These are phyloP conservation scores for Epirrhoe alternata DNA, from an alignment of 2,888 invertebrate genomes.

Conservation along the genomic window DNA sequence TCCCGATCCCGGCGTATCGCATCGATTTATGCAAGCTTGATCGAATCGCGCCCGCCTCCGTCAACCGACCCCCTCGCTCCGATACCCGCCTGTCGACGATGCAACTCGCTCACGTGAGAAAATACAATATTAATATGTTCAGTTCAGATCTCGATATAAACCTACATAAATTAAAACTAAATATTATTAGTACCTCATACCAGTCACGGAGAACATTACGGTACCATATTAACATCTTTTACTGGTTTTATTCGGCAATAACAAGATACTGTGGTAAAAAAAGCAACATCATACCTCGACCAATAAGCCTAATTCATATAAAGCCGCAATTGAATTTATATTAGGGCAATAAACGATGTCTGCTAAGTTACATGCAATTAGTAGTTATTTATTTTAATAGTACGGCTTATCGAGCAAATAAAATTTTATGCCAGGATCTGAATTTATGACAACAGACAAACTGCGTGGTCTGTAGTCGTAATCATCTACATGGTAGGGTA, in stretches of 20 bases:
- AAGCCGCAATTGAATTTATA: slow-evolving; percentile 20
- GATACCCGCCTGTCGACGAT: slow-evolving; percentile 56
- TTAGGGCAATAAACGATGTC: slow-evolving; percentile 37
- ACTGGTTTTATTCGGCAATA: slow-evolving; percentile 15
- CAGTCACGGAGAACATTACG: background rate
- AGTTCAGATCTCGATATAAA: slow-evolving; percentile 28
- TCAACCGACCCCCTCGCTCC: slow-evolving; percentile 57
- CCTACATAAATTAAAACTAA: slow-evolving; percentile 9
- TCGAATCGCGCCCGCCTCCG: slow-evolving; percentile 68
- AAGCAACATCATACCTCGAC: slow-evolving; percentile 11
- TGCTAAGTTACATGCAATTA: slow-evolving; percentile 37
- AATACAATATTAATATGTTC: slow-evolving; percentile 50
- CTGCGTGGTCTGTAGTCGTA: slow-evolving; percentile 24
- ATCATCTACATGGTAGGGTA: slow-evolving; percentile 20
- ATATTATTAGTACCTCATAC: background rate
- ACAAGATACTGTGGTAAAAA: slow-evolving; percentile 13
- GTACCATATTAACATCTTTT: slow-evolving; percentile 4
- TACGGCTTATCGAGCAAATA: slow-evolving; percentile 30
- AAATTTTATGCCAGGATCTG: slow-evolving; percentile 35
- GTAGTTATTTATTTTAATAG: slow-evolving; percentile 32
- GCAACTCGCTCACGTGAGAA: slow-evolving; percentile 50
- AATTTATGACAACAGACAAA: slow-evolving; percentile 38
- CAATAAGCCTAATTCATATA: slow-evolving; percentile 40
- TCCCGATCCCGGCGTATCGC: slow-evolving; percentile 77
- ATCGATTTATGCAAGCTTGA: slow-evolving; percentile 83